Base-by-base conservation (phyloP, 2,797 vertebrate species). In the Dallia pectoralis region DNA sequence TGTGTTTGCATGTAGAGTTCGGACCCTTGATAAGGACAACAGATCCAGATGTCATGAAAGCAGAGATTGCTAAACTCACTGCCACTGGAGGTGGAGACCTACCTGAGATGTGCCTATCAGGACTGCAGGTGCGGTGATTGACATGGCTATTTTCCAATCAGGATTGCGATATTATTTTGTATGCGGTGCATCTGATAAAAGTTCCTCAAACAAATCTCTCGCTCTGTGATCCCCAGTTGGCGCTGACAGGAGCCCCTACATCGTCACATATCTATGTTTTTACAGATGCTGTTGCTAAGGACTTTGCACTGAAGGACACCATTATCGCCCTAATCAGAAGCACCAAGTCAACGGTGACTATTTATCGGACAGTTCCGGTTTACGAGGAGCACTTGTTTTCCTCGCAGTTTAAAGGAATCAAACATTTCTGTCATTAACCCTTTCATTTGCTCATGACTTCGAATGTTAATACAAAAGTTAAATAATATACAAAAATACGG, bases 41-140 rank as follows among this genome's bases (percentile, higher is more conserved):
- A 59, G 64, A 93, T 14, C 72, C 89, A 3, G 56, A 90, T 0
- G 69, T 73, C 12, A 93, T 94, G 81, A 94, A 93, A 84, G 6
- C 0, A 0, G 80, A 91, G 77, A 90, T 93, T 63, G 81, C 89
- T 0, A 85, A 87, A 2, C 86, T 94, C 2, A 70, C 0, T 1
- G 87, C 88, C 0, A 0, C 0, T 0, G 92, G 80, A n/a, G 93
- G 93, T 4, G 89, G 67, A 1, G 92, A 93, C 74, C 0, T 0
- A 0, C 92, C 93, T 65, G 93, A 93, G 79, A 91, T 92, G 92
- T 93, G 92, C 56, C 79, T 93, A 0, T 93, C 91, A 74, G 92
- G 86, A 74, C 84, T 94, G 56, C 91, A 91, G 91, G 92, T 94
- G 88, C 3, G 48, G 29, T 25, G 53, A 25, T 12, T 62, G 56